These are phyloP conservation scores for Aphelinus atriplicis DNA, from an alignment of 1,140 invertebrate species.

Conservation along the genomic window DNA sequence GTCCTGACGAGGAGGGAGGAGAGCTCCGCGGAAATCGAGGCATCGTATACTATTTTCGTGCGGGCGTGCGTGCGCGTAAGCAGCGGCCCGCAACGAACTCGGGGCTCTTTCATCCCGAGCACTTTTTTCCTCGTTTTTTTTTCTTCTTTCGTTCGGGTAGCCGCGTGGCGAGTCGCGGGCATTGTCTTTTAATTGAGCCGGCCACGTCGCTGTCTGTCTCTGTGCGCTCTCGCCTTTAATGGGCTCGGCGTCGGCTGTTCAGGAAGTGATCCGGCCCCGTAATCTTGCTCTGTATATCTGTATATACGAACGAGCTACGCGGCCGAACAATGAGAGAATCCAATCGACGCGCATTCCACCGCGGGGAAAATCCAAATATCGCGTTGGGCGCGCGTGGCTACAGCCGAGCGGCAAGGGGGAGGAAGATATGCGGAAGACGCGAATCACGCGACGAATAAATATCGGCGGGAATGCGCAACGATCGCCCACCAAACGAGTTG, in stretches of 20 bases:
- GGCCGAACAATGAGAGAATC: too few species aligned
- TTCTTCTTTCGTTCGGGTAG: constrained; percentile 8
- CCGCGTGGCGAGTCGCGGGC: not conserved
- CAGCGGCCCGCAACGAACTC: constrained; percentile 4
- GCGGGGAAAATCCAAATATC: constrained; percentile 14
- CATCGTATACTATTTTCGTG: too few species aligned
- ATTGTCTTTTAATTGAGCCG: constrained; percentile 20
- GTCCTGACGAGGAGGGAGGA: too few species aligned
- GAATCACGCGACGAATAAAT: constrained; percentile 34
- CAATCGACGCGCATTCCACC: not conserved
- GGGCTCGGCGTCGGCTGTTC: too few species aligned
- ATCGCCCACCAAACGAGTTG: constrained; percentile 43
- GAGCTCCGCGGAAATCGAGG: too few species aligned
- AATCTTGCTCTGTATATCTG: too few species aligned
- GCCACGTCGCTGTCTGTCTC: too few species aligned
- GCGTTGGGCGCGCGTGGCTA: too few species aligned
- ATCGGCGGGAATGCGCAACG: constrained; percentile 42
- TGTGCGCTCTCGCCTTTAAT: too few species aligned
- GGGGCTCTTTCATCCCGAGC: not conserved
- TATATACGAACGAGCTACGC: too few species aligned
- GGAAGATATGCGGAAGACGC: constrained; percentile 38
- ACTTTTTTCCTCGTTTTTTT: constrained; percentile 18
- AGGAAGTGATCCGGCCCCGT: too few species aligned
- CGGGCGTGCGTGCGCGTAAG: constrained; percentile 11
- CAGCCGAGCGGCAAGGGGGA: constrained; percentile 19